Evolutionary conservation across 2,797 vertebrate genomes (phyloP).

Genomic region (Chiloscyllium punctatum): DNA sequence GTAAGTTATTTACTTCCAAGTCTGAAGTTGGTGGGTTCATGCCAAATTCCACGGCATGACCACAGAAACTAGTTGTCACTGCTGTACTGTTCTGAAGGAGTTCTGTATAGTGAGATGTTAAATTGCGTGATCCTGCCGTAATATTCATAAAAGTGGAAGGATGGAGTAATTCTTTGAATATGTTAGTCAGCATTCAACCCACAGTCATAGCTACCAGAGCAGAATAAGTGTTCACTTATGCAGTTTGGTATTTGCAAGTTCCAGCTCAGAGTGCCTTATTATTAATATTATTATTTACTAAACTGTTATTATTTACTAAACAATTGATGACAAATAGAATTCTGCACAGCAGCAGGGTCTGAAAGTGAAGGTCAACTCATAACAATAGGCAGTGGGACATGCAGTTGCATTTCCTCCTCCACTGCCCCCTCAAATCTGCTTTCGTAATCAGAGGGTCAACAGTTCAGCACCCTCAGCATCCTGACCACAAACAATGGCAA

Average conservation of each 20-base stretch:
- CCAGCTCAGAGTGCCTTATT: background rate
- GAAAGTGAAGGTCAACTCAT: background rate
- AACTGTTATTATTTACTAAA: background rate
- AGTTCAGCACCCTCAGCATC: too few species aligned
- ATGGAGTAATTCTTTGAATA: background rate
- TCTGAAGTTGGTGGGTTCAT: background rate
- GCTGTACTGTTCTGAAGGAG: background rate
- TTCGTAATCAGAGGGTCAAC: too few species aligned
- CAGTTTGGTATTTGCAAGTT: background rate
- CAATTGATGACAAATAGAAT: background rate
- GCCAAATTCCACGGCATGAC: background rate
- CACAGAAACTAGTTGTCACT: background rate
- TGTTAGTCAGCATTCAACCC: background rate
- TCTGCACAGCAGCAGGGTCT: background rate
- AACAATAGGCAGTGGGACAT: too few species aligned
- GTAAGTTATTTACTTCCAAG: background rate
- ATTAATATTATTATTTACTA: too few species aligned
- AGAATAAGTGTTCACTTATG: background rate
- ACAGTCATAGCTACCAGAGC: background rate
- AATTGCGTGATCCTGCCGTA: background rate
- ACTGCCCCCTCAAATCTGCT: too few species aligned
- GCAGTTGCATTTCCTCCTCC: too few species aligned
- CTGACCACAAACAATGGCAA: too few species aligned
- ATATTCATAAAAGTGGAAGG: background rate
- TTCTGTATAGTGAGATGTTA: background rate